Conservation (phyloP, 1,140 invertebrate genomes). For the Lepidurus arcticus region DNA sequence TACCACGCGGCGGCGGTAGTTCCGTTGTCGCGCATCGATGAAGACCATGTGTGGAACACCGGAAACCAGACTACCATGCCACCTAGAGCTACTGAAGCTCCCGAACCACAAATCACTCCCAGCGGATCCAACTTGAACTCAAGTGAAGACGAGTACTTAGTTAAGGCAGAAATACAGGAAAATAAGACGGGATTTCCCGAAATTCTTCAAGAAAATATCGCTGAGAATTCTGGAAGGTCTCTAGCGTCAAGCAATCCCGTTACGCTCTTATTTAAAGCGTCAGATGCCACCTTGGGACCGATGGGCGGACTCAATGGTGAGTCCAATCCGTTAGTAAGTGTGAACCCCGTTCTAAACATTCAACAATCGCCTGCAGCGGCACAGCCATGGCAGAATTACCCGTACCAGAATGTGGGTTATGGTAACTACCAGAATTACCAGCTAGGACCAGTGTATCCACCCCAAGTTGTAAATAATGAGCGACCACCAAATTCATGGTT, state of each 20-base stretch:
- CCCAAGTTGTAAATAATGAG: not conserved
- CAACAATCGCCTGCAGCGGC: not conserved
- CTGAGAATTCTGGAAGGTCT: not conserved
- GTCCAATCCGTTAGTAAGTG: not conserved
- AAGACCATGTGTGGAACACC: not conserved
- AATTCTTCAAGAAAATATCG: not conserved
- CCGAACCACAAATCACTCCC: not conserved
- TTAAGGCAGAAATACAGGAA: not conserved
- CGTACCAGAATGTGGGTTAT: not conserved
- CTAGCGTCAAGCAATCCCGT: not conserved
- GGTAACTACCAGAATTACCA: not conserved
- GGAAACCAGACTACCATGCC: not conserved
- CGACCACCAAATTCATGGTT: not conserved
- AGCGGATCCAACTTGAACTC: not conserved
- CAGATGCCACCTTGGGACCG: not conserved
- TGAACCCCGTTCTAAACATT: not conserved
- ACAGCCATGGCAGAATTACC: conserved; percentile 1
- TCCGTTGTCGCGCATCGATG: not conserved
- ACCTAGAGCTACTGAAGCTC: not conserved
- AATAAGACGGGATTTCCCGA: not conserved
- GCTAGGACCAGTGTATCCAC: not conserved
- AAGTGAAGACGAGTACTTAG: not conserved
- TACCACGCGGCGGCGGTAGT: not conserved
- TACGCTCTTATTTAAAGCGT: not conserved
- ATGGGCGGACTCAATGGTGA: not conserved